Base-by-base conservation (phyloP, 2,888 invertebrate genomes). In the Zhuqinia jingwanae region DNA sequence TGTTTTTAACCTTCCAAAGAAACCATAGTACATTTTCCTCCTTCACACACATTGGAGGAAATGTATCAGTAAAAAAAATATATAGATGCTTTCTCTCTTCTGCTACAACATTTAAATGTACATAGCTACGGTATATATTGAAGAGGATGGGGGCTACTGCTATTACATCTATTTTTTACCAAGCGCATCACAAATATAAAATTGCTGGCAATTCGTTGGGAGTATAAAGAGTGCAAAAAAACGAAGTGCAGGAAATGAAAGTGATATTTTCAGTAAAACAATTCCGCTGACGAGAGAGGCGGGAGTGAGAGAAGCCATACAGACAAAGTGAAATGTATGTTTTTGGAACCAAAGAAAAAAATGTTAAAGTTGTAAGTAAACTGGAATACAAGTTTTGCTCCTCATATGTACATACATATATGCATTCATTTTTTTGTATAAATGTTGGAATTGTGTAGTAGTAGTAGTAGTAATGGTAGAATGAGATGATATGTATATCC, bases 191-290 rank as follows among this genome's bases (percentile, higher is more conserved):
- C 63, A 70, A n/a, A 85, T 58, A 78, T 70, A 50, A 85, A 79
- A 79, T 75, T 70, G 79, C 63, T 75, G 85, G 75, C 85, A 85
- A 85, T 85, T 85, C 79, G 50, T 84, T 79, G 73, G 22, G 22
- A 73, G 60, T 68, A n/a, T n/a, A 85, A 85, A 75, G 63, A 73
- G 79, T 73, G 79, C 73, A 68, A 79, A 85, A 79, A 85, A 85
- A n/a, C n/a, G 78, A 85, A 85, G 60, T 85, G 85, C 82, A 87
- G 89, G 89, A 89, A 89, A 89, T 90, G 88, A 89, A 88, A 89
- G 89, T 88, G 90, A 90, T 89, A 89, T 89, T 90, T 89, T 90
- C 89, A 89, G 90, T 89, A 89, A 89, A 90, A 88, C 86, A 87
- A 89, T 90, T 89, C 89, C 89, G 85, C 73, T 50, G 81, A 85